These are phyloP conservation scores for Octopus bimaculoides DNA, from an alignment of 1,140 invertebrate genomes.

Conservation along the genomic window DNA sequence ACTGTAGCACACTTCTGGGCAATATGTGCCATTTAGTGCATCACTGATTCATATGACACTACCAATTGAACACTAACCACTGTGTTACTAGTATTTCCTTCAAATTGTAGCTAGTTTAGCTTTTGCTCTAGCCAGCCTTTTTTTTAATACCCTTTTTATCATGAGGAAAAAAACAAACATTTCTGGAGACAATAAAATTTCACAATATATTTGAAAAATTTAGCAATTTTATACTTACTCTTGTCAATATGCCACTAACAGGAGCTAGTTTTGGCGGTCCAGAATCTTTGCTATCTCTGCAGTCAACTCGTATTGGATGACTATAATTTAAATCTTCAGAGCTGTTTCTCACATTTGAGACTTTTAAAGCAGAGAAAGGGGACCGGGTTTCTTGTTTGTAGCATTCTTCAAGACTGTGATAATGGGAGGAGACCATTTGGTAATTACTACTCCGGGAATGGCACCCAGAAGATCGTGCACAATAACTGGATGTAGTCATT, in stretches of 20 bases:
- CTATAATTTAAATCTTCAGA: conserved; percentile 14
- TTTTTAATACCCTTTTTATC: too few relatives aligned
- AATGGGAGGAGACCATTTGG: background rate
- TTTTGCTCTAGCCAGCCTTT: too few relatives aligned
- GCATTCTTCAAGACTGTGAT: conserved; percentile 18
- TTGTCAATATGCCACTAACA: conserved; percentile 28
- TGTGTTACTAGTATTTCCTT: too few relatives aligned
- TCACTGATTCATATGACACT: too few relatives aligned
- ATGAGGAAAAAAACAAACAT: too few relatives aligned
- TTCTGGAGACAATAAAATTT: too few relatives aligned
- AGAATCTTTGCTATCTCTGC: conserved; percentile 19
- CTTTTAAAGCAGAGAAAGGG: conserved; percentile 16
- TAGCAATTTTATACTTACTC: conserved; percentile 16
- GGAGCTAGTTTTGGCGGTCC: conserved; percentile 28
- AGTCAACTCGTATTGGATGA: conserved; percentile 16
- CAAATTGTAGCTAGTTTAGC: too few relatives aligned
- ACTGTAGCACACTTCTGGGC: too few relatives aligned
- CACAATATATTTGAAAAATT: too few relatives aligned
- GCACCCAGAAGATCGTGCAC: background rate
- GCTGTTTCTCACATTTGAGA: conserved; percentile 8
- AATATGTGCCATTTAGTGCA: too few relatives aligned
- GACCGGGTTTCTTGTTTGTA: conserved; percentile 24
- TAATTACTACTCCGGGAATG: background rate
- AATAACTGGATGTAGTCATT: background rate
- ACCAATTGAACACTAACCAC: too few relatives aligned